Base-by-base conservation (phyloP, 2,888 invertebrate genomes). In the Siphlonurus alternatus region DNA sequence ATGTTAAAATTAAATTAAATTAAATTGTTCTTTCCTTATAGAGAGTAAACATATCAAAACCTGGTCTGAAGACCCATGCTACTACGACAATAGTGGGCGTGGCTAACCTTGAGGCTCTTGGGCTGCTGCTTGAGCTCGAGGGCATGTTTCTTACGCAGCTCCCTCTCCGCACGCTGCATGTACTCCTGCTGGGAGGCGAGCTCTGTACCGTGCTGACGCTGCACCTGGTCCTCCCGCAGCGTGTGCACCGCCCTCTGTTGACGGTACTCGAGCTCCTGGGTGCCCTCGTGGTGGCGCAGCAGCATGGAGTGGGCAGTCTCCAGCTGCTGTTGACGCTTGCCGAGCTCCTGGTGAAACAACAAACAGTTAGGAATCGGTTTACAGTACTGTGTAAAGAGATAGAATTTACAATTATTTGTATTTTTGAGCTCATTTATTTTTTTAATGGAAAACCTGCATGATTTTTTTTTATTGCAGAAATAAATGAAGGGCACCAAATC, bases 71-170 rank as follows among this genome's bases (percentile, higher is more conserved):
- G n/a, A n/a, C n/a, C n/a, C n/a, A n/a, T n/a, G n/a, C n/a, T n/a
- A n/a, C n/a, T n/a, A n/a, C n/a, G n/a, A n/a, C n/a, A n/a, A n/a
- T n/a, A n/a, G n/a, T n/a, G n/a, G n/a, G n/a, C n/a, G n/a, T n/a
- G n/a, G n/a, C n/a, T n/a, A 77, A 93, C 93, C 84, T 96, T 96
- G 71, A 99, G 85, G 78, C 97, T 96, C 79, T 98, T 95, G 65
- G 99, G 99, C 78, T 98, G 98, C 75, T 98, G 97, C 74, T 97
- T 94, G 71, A 95, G 84, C 78, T 99, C 96, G 70, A 95, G 78
- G 65, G 95, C 93, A 77, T 99, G 99, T 73, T 95, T 96, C 78
- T 97, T 97, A 71, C 91, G 82, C 72, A 99, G 82, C 74, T 99
- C 98, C 68, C 93, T 86, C 75, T 96, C 92, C 15, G 93, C 89